Evolutionary conservation across 2,888 invertebrate species (phyloP), one percentile per base, ranked within the genome.

Genomic region (Leucophora obtusa): DNA sequence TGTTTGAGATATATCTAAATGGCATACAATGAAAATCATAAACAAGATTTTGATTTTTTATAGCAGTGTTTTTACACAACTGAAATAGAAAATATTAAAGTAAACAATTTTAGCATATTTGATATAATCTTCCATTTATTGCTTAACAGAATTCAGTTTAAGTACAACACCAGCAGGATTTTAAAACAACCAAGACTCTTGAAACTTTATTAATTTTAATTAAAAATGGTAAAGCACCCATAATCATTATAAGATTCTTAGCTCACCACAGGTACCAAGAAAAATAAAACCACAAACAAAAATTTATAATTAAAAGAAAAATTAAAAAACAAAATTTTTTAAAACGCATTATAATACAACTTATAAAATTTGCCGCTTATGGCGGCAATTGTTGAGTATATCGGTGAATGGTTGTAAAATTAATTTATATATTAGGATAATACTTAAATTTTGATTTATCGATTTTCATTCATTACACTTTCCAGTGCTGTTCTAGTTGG

Each of bases 171-270:
- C 0, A 38, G 2, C 38, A 38, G 38, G 3, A 6, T 38, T 38
- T 18, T 17, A 54, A 2, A 38, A 2, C 2, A 15, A 51, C n/a
- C 24, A 70, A 21, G 60, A 60, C 43, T 47, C 43, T 60, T 60
- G 24, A 54, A 71, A 63, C 47, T 71, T 66, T 66, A 71, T 77
- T 66, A 72, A 62, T 54, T 77, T 72, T 72, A 77, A 77, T 77
- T 71, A 77, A 71, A 74, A 71, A 50, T 35, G 38, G 33, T 43
- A n/a, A 65, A 71, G 43, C 38, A 47, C 11, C 2, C 8, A 10
- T 8, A 69, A 76, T 60, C 43, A 54, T 53, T 53, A 33, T 50
- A 9, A 47, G 35, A 35, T 11, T 62, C 28, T 75, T 69, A 51
- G 21, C 21, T 17, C 75, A 60, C 71, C 66, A 47, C 77, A 77